Evolutionary conservation across 2,797 vertebrate genomes (phyloP), one percentile per base, ranked within the genome.

Genomic region (Cossypha polioptera): DNA sequence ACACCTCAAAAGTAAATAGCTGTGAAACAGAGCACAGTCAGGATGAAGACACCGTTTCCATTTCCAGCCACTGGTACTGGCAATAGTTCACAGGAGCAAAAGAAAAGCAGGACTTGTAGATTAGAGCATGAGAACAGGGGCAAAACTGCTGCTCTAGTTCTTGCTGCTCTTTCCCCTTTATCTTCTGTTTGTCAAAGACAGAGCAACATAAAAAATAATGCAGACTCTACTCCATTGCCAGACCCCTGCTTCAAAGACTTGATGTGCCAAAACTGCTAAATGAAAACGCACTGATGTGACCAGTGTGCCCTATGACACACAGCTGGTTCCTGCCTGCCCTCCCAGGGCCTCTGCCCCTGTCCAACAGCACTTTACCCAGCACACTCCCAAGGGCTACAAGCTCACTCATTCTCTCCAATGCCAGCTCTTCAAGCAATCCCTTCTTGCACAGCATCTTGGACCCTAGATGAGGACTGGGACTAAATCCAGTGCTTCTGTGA

Each of bases 31-130:
- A 51, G 31, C 45, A 51, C 25, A 43, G 33, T n/a, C 68, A 88
- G 57, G 75, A 67, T 0, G 20, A 88, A 26, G 13, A 45, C 0
- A 1, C 4, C 0, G 0, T 51, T 91, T 82, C 63, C 36, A 36
- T 58, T 88, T 31, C 66, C 66, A 93, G 69, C 22, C 50, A 75
- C 35, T 26, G 5, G 19, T 31, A 45, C 24, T 38, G n/a, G 73
- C 36, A 68, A 10, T 61, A 81, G n/a, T 28, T 86, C 80, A 90
- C 19, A 75, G 42, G 7, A 47, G 26, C 28, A 85, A 82, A 82
- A 82, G 35, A 71, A 93, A 92, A 86, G n/a, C 40, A 76, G 17
- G 38, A 78, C 21, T 65, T 71, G 16, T 20, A 43, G 19, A 40
- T 58, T 43, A 61, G 10, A 43, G 13, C 29, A 58, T 13, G 35